phyloP scores from a whole-genome alignment of 2,113 vertebrate species.

The Shinisaurus crocodilurus region DNA sequence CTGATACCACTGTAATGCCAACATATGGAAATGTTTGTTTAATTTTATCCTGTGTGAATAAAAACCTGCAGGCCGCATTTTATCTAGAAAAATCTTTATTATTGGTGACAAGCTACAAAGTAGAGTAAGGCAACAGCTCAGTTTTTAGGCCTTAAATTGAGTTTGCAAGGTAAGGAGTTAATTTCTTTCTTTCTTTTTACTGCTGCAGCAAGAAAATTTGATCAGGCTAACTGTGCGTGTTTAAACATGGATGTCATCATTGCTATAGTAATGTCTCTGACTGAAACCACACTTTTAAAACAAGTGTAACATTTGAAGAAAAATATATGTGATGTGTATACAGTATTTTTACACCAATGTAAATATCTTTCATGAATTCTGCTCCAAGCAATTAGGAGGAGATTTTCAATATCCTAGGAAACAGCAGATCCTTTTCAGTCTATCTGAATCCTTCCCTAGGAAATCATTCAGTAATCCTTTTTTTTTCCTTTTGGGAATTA shows the following conservation, averaged over 20 bases:
- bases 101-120: not conserved
- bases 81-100: not conserved
- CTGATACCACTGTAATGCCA: not conserved
- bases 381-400: not conserved
- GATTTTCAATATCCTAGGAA: conserved; percentile 2
- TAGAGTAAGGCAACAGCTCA: not conserved
- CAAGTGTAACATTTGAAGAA: not conserved
- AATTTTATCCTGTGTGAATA: not conserved
- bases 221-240: not conserved
- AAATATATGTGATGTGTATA: conserved; percentile 6
- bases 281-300: conserved; percentile 17
- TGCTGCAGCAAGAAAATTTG: not conserved
- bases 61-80: not conserved
- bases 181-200: not conserved
- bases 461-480: not conserved
- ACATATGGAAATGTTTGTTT: not conserved
- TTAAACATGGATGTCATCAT: not conserved
- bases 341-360: not conserved
- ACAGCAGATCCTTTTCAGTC: not conserved
- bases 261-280: not conserved
- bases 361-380: not conserved
- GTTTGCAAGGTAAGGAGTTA: not conserved
- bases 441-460: not conserved
- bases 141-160: not conserved
- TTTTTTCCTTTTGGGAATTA: not conserved